Percentiles rank a stretch among this genome's conserved stretches.
Evolutionary conservation across 2,797 vertebrate genomes (phyloP).

Genomic region (Eidolon dupreanum): DNA sequence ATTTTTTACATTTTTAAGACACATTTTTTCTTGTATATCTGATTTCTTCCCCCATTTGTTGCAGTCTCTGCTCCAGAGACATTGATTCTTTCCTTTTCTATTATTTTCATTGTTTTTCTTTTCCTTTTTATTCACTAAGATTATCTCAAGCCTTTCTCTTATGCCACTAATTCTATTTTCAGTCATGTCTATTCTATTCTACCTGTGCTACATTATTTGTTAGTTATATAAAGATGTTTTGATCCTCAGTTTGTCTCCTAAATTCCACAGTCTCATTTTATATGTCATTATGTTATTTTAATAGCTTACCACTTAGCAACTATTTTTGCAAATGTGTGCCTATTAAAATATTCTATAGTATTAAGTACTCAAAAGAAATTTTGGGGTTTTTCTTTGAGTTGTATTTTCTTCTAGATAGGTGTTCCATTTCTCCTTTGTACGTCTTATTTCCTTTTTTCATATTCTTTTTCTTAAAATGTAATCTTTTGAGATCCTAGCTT

Average conservation of each 20-base stretch:
- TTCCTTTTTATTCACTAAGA: constrained; percentile 16
- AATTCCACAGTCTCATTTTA: not conserved
- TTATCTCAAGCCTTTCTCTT: not conserved
- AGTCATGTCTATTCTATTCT: not conserved
- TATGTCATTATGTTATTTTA: not conserved
- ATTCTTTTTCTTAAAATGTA: not conserved
- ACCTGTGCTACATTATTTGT: not conserved
- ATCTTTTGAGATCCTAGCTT: not conserved
- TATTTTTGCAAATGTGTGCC: not conserved
- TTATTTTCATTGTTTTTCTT: not conserved
- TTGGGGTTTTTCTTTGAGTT: not conserved
- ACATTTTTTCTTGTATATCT: not conserved
- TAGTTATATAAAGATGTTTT: constrained; percentile 7
- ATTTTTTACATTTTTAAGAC: not conserved
- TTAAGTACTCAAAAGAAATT: constrained; percentile 31
- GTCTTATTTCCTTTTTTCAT: not conserved
- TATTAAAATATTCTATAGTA: not conserved
- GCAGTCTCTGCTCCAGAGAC: not conserved
- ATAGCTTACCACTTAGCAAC: not conserved
- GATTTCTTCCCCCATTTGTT: not conserved
- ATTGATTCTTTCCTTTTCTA: not conserved
- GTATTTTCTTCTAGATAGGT: not conserved
- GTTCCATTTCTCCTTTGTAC: not conserved
- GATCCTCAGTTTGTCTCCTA: not conserved
- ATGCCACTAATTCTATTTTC: not conserved